Percentiles rank a stretch among this genome's conserved stretches.
Conservation (phyloP, 2,888 invertebrate species). For the Pristionchus japonicus region DNA sequence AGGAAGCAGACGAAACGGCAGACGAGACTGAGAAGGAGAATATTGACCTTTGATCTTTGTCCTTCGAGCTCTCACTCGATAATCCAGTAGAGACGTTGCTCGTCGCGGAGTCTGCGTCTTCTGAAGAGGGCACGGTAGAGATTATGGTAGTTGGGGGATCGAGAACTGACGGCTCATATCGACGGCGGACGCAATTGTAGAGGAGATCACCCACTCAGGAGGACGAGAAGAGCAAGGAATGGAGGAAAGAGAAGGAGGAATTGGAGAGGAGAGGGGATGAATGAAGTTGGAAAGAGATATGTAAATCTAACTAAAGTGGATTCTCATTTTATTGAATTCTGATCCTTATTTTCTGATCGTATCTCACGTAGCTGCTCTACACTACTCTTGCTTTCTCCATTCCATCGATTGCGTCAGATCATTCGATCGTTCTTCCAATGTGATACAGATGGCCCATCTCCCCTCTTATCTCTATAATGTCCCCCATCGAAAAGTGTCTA, state of each 20-base stretch:
- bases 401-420: too few relatives aligned
- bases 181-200: background rate
- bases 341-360: too few relatives aligned
- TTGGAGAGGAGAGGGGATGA: background rate
- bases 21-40: background rate
- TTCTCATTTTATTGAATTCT: too few relatives aligned
- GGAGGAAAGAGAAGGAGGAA: background rate
- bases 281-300: background rate
- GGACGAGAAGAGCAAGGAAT: background rate
- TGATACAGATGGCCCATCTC: background rate
- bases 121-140: background rate
- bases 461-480: background rate
- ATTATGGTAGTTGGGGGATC: background rate
- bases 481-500: background rate
- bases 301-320: too few relatives aligned
- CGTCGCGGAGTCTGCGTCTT: constrained; percentile 15
- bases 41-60: constrained; percentile 15
- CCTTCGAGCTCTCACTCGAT: background rate
- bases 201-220: background rate
- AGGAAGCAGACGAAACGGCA: background rate
- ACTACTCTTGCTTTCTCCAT: too few relatives aligned
- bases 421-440: background rate
- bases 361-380: too few relatives aligned
- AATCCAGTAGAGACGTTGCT: background rate
- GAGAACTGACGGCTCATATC: constrained; percentile 3